Base-by-base conservation (phyloP, 1,140 invertebrate genomes). In the Polypedilum pembai region DNA sequence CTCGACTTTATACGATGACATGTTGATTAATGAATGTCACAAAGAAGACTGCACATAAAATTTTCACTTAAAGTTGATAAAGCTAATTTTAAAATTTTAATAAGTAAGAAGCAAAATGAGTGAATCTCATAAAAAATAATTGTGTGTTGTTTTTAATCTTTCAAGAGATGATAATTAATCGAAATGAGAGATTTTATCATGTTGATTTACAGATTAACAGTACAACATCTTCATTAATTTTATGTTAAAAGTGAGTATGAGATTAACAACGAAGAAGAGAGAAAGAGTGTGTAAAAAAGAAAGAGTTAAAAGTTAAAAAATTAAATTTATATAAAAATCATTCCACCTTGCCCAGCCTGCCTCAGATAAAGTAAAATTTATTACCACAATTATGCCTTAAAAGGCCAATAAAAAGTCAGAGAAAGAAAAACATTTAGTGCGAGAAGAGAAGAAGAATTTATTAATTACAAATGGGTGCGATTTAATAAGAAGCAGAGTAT, bases 151-250 rank as follows among this genome's bases (percentile, higher is more conserved):
- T 12, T 33, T 33, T n/a, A 56, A 56, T 56, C 45, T 56, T 12
- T 56, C 45, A 56, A 33, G 24, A 33, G 24, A 33, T 33, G 45
- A 56, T 56, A 56, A 56, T 56, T 56, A 56, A 56, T 56, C 45
- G 45, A 56, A 56, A 56, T 56, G 12, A 56, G 5, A 33, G 45
- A 56, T 56, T 56, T 56, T 56, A 56, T 56, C 45, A n/a, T 56
- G 12, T 56, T 56, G 45, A 56, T 56, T 56, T 56, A 56, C 45
- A 56, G 45, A 56, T 56, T 56, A 56, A 56, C 45, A 56, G 45
- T 56, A 56, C 45, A 56, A 56, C 45, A 56, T 56, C 45, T 56
- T 56, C 45, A 56, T 56, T 56, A 56, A 56, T 56, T 56, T 56
- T 56, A 12, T 56, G n/a, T 56, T n/a, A 15, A 56, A 56, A 56